Conservation (phyloP, 2,888 invertebrate species). For the Buathra laborator region DNA sequence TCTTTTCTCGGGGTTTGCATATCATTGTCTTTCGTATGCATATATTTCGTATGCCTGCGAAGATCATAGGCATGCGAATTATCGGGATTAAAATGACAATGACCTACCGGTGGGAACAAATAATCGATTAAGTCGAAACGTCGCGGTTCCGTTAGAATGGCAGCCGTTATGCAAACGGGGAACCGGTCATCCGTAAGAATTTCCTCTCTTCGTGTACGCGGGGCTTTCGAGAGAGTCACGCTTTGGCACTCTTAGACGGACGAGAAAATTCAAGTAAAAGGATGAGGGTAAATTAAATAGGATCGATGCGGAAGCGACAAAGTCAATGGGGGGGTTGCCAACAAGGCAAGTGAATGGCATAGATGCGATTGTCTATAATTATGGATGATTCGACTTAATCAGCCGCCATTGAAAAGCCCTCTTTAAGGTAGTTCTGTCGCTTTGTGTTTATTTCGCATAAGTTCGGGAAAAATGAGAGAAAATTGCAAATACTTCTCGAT, state of each 20-base stretch:
- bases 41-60: not conserved
- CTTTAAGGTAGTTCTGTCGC: too few species aligned
- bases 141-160: not conserved
- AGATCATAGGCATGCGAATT: slow-evolving; percentile 57
- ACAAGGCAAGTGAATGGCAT: too few species aligned
- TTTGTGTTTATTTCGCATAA: too few species aligned
- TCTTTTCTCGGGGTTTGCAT: slow-evolving; percentile 11
- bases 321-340: not conserved
- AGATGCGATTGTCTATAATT: too few species aligned
- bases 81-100: slow-evolving; percentile 66
- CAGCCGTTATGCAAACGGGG: slow-evolving; percentile 33
- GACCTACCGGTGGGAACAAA: slow-evolving; percentile 49
- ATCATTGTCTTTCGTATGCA: not conserved
- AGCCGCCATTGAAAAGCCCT: too few species aligned
- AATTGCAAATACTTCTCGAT: too few species aligned
- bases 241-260: slow-evolving; percentile 36
- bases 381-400: too few species aligned
- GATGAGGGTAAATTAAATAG: not conserved
- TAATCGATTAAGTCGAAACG: slow-evolving; percentile 63
- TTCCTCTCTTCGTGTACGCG: not conserved
- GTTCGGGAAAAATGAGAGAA: too few species aligned
- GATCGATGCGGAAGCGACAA: not conserved
- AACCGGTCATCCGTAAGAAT: slow-evolving; percentile 52
- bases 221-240: slow-evolving; percentile 33
- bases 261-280: not conserved